Base-by-base conservation (phyloP, 2,797 vertebrate genomes). In the Columba guinea region DNA sequence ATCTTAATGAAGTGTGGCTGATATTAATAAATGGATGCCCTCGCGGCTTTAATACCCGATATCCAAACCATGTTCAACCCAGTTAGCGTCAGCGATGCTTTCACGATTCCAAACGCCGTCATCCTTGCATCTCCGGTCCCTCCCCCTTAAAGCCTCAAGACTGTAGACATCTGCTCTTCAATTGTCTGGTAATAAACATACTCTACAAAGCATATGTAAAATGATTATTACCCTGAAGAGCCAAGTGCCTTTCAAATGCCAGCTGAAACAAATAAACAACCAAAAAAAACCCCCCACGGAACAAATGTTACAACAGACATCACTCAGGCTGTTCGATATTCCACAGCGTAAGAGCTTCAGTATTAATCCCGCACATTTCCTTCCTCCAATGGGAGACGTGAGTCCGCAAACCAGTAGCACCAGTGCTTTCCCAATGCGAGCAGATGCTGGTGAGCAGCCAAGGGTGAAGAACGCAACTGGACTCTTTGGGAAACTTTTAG, bases 241-340 rank as follows among this genome's bases (percentile, higher is more conserved):
- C 93, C 95, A 98, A 97, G 96, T 97, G 97, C 96, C 97, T 98
- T 97, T 97, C 97, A 98, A 98, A 98, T 98, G 98, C 97, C 98
- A 98, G 97, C 94, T 98, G 96, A 96, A 96, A 93, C 64, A 95
- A 96, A 97, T 75, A 90, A 91, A 83, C 65, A 76, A 70, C 75
- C 73, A 52, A 60, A 52, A 81, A 39, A 76, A 82, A 71, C 70
- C 32, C 70, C 77, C 75, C 85, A 88, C 56, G 70, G 68, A 95
- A 88, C 56, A 92, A 84, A 95, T 13, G 65, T 67, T 59, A 85
- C 37, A 80, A 73, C 68, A 68, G 71, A 91, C 71, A 64, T 64
- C n/a, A 28, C 87, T 91, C 94, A 81, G 91, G 84, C 90, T 96
- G 96, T 79, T 87, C 75, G 49, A 76, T 44, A 65, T 71, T 93